Evolutionary conservation across 2,888 invertebrate species (phyloP).

Genomic region (Epiblema foenella): DNA sequence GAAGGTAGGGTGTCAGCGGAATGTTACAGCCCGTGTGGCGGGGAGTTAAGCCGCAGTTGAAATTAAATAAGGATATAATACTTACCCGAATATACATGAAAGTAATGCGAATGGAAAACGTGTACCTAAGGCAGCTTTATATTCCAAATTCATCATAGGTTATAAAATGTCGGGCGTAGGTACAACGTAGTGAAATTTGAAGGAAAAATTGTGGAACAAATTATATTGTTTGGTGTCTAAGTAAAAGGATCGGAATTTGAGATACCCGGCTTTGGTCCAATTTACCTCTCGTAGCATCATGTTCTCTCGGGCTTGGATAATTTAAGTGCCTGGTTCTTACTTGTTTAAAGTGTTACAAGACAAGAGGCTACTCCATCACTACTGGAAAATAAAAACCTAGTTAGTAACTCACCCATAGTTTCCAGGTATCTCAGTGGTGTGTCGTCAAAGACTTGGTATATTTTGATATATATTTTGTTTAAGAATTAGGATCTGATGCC

Average conservation of each 20-base stretch:
- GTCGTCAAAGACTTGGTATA: too few relatives aligned
- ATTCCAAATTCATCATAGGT: background rate
- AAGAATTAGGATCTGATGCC: too few relatives aligned
- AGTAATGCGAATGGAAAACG: background rate
- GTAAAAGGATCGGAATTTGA: background rate
- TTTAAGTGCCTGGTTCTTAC: background rate
- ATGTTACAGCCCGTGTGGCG: conserved; percentile 19
- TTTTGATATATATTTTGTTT: too few relatives aligned
- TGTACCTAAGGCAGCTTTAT: conserved; percentile 5
- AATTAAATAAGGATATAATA: conserved; percentile 28
- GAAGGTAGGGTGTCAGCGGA: conserved; percentile 22
- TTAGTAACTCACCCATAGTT: too few relatives aligned
- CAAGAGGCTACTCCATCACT: too few relatives aligned
- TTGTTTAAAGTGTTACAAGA: background rate
- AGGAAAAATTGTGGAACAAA: background rate
- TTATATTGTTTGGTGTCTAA: background rate
- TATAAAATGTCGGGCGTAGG: background rate
- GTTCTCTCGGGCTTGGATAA: background rate
- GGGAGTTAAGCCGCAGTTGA: conserved; percentile 32
- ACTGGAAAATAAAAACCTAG: too few relatives aligned
- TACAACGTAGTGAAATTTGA: background rate
- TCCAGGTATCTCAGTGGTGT: too few relatives aligned
- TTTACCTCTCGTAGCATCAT: background rate
- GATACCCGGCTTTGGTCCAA: background rate
- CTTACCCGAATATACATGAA: conserved; percentile 11